phyloP scores from a whole-genome alignment of 2,888 invertebrate genomes.

The Pollenia angustigena region DNA sequence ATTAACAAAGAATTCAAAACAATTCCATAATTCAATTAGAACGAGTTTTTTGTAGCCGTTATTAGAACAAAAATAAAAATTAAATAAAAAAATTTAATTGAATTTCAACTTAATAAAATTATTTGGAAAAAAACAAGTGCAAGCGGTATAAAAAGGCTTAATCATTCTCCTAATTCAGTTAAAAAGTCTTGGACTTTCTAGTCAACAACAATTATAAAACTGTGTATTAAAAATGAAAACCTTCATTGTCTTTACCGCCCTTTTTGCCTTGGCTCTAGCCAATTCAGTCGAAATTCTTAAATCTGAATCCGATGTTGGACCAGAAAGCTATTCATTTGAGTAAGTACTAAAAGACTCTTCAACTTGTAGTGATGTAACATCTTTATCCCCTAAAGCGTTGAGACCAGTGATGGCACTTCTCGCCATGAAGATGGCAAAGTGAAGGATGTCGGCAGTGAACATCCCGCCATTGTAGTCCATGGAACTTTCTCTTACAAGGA shows the following conservation, averaged over 20 bases:
- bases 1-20: slow-evolving; percentile 4
- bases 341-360: slow-evolving; percentile 40
- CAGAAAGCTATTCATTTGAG: slow-evolving; percentile 85
- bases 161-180: neutral
- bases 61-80: slow-evolving; percentile 12
- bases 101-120: neutral
- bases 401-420: slow-evolving; percentile 83
- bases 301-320: slow-evolving; percentile 85
- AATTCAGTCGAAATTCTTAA: slow-evolving; percentile 77
- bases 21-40: slow-evolving; percentile 47
- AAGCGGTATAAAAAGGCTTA: slow-evolving; percentile 31
- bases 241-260: slow-evolving; percentile 75
- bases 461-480: slow-evolving; percentile 84
- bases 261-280: slow-evolving; percentile 77
- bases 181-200: slow-evolving; percentile 49
- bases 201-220: neutral
- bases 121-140: neutral
- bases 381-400: slow-evolving; percentile 51
- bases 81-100: neutral
- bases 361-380: no score
- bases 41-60: slow-evolving; percentile 34
- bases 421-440: slow-evolving; percentile 68
- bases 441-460: slow-evolving; percentile 83
- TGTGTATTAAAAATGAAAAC: slow-evolving; percentile 76
- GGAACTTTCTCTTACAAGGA: slow-evolving; percentile 85